Conservation (phyloP, 2,797 vertebrate genomes). For the Pyrocephalus nanus region DNA sequence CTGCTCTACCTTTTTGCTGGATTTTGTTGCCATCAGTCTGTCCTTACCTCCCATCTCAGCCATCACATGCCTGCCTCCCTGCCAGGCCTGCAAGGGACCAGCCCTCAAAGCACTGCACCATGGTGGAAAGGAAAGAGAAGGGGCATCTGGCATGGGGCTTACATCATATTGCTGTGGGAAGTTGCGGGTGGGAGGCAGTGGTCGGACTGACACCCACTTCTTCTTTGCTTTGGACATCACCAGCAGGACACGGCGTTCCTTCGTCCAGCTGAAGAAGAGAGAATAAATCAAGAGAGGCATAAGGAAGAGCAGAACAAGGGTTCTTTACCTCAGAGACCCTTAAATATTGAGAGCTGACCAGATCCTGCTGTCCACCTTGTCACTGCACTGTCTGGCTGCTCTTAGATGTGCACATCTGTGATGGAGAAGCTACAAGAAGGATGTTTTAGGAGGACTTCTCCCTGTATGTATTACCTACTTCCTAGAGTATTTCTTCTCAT, state of each 20-base stretch:
- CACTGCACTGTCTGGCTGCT: neutral
- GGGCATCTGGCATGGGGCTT: conserved; percentile 41
- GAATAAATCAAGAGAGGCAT: neutral
- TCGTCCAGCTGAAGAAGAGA: conserved; percentile 84
- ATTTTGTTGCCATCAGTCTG: neutral
- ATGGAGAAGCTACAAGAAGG: neutral
- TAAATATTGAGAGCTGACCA: neutral
- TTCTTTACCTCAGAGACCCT: neutral
- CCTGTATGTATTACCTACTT: neutral
- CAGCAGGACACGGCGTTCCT: conserved; percentile 88
- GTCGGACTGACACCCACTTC: conserved; percentile 92
- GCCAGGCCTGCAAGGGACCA: neutral
- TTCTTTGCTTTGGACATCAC: conserved; percentile 88
- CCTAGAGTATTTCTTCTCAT: neutral
- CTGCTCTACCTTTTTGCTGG: neutral
- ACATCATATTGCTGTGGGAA: conserved; percentile 92
- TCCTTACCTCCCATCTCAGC: neutral
- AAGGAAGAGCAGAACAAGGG: neutral
- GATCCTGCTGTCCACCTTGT: neutral
- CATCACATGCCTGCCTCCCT: neutral
- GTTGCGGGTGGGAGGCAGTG: conserved; percentile 87
- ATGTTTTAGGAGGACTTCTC: neutral
- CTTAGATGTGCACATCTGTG: neutral
- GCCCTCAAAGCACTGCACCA: neutral
- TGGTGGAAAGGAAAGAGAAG: neutral